Evolutionary conservation across 2,797 vertebrate genomes (phyloP).

Genomic region (Chelidonichthys spinosus): DNA sequence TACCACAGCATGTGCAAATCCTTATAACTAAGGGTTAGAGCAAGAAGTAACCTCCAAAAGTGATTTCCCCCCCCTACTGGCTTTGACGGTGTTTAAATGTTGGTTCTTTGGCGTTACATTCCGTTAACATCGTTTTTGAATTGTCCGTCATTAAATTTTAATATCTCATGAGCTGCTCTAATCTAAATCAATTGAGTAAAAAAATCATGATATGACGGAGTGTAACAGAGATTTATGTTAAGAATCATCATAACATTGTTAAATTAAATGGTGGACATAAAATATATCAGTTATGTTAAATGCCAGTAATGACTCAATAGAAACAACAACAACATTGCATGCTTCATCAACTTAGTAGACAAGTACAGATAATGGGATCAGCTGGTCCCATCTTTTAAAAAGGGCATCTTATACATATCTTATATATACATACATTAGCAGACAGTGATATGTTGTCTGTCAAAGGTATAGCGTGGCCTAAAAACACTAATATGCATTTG

Average conservation of each 20-base stretch:
- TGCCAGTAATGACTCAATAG: conserved; percentile 12
- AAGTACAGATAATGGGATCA: conserved; percentile 39
- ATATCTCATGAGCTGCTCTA: background rate
- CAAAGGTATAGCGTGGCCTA: background rate
- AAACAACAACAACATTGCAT: conserved; percentile 29
- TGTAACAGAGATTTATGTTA: conserved; percentile 8
- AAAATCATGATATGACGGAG: background rate
- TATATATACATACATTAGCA: conserved; percentile 41
- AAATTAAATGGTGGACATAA: conserved; percentile 11
- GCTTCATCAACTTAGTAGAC: conserved; percentile 41
- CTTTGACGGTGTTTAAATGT: background rate
- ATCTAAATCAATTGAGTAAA: background rate
- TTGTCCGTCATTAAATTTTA: conserved; percentile 2
- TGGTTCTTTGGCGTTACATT: background rate
- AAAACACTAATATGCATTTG: background rate
- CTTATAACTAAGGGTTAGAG: background rate
- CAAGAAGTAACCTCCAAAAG: background rate
- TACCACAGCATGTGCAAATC: conserved; percentile 7
- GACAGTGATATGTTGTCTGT: conserved; percentile 24
- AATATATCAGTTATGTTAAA: conserved; percentile 11
- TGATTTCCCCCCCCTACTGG: background rate
- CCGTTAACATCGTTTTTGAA: background rate
- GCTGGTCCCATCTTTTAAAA: conserved; percentile 32
- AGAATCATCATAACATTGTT: conserved; percentile 3
- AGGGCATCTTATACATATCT: conserved; percentile 40